phyloP scores from a whole-genome alignment of 64 coral and sea anemone species.

The Stylophora pistillata region DNA sequence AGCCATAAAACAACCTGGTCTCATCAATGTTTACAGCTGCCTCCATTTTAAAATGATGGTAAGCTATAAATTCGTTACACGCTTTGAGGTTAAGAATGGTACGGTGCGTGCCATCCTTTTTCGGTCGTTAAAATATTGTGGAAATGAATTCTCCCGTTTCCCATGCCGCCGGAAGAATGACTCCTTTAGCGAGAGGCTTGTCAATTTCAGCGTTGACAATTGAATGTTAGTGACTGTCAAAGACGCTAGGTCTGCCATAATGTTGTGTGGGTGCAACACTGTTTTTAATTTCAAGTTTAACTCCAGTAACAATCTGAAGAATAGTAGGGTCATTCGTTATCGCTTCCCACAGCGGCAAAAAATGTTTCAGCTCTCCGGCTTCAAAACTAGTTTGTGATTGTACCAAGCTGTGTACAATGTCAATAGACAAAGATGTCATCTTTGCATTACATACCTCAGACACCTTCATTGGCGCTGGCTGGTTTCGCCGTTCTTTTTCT shows the following conservation, averaged over 20 bases:
- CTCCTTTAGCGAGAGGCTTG: conserved; percentile 47
- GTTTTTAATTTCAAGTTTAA: conserved; percentile 24
- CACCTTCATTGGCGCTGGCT: conserved; percentile 13
- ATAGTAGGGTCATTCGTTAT: conserved; percentile 14
- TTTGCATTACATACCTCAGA: conserved; percentile 21
- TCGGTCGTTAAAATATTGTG: conserved; percentile 57
- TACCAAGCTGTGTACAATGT: conserved; percentile 8
- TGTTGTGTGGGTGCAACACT: conserved; percentile 24
- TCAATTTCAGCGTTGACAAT: conserved; percentile 44
- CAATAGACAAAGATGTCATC: conserved; percentile 21
- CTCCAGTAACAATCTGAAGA: conserved; percentile 30
- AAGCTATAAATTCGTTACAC: conserved; percentile 57
- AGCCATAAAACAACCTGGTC: conserved; percentile 45
- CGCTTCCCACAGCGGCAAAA: conserved; percentile 23
- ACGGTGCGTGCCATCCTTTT: conserved; percentile 54
- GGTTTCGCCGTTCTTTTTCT: conserved; percentile 9
- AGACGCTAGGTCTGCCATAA: conserved; percentile 9
- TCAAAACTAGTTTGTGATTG: neutral
- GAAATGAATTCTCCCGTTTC: conserved; percentile 58
- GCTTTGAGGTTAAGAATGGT: conserved; percentile 62
- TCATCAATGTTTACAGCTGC: conserved; percentile 55
- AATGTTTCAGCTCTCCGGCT: conserved; percentile 9
- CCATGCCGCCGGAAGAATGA: conserved; percentile 46
- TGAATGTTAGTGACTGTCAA: conserved; percentile 16
- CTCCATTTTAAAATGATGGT: conserved; percentile 75